Evolutionary conservation across 2,797 vertebrate genomes (phyloP).

Genomic region (Sebastiscus albofasciatus): DNA sequence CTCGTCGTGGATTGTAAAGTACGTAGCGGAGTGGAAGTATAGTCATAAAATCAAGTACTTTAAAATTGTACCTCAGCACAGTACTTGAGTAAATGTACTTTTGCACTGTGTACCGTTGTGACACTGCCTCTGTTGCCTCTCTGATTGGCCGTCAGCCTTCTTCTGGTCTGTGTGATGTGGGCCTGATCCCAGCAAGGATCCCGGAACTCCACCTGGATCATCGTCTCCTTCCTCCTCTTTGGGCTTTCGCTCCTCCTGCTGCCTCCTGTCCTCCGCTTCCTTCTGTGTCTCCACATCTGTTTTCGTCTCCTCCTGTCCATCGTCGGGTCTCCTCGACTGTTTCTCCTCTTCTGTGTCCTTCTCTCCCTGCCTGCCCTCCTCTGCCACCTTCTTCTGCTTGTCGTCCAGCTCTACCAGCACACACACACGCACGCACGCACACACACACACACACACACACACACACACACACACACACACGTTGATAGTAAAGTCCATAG

Average conservation of each 20-base stretch:
- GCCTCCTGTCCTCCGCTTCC: constrained; percentile 38
- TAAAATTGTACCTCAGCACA: background rate
- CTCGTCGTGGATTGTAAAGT: background rate
- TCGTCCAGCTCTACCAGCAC: constrained; percentile 78
- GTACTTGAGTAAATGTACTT: background rate
- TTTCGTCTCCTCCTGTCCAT: background rate
- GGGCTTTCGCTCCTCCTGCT: constrained; percentile 50
- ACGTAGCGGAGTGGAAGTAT: background rate
- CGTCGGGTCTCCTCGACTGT: background rate
- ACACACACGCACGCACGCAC: background rate
- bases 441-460: background rate
- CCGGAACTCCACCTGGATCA: constrained; percentile 61
- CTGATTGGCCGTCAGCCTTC: constrained; percentile 34
- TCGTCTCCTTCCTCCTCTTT: constrained; percentile 65
- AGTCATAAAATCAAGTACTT: background rate
- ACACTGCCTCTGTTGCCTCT: constrained; percentile 67
- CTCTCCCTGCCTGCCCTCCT: constrained; percentile 69
- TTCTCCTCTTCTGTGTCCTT: constrained; percentile 62
- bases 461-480: no score
- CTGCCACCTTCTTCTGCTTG: constrained; percentile 82
- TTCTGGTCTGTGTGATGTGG: constrained; percentile 8
- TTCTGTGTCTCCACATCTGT: background rate
- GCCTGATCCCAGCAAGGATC: background rate
- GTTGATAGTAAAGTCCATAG: no score
- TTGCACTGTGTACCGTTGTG: constrained; percentile 68